Evolutionary conservation across 1,140 invertebrate species (phyloP), one percentile per base, ranked within the genome.

Genomic region (Pararge aegeria): DNA sequence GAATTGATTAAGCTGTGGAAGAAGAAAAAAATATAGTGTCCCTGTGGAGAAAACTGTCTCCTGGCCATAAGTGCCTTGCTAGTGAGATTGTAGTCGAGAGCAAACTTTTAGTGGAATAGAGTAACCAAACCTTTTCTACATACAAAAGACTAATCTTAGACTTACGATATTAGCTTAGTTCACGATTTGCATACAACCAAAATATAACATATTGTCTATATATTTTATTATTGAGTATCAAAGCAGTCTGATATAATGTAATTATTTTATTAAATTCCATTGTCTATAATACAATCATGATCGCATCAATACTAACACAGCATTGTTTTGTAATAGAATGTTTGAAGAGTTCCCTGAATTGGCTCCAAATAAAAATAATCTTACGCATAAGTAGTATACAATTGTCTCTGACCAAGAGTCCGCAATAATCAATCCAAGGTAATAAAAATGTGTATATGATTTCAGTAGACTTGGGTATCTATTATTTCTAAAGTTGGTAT

Each of bases 311-410:
- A 85, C 78, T 83, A 83, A 83, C 78, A 73, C 54, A 50, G 51
- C 64, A 72, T 80, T 87, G 61, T 84, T 87, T 79, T 83, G 64
- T 63, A 69, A 71, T 89, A 89, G 86, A 89, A 87, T 89, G 80
- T 89, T 89, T 80, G 70, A 89, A 87, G 86, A 89, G 64, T 87
- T 87, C 65, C 86, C 86, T 56, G 81, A 78, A 57, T 82, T 89
- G 84, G 83, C 83, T 62, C 73, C 78, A 77, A 84, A 80, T 73
- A 80, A 77, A 78, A 68, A 75, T 85, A 88, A 81, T 29, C 24
- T 27, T 49, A 49, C 46, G 72, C 69, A 82, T 79, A 82, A 76
- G 58, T 75, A 77, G 78, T 59, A 71, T 68, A 68, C 56, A 55
- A 34, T 34, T 20, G 50, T n/a, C 27, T 48, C 20, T 27, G 1